Evolutionary conservation across 2,113 vertebrate species (phyloP), one percentile per base, ranked within the genome.

Genomic region (Phalacrocorax brasilianus): DNA sequence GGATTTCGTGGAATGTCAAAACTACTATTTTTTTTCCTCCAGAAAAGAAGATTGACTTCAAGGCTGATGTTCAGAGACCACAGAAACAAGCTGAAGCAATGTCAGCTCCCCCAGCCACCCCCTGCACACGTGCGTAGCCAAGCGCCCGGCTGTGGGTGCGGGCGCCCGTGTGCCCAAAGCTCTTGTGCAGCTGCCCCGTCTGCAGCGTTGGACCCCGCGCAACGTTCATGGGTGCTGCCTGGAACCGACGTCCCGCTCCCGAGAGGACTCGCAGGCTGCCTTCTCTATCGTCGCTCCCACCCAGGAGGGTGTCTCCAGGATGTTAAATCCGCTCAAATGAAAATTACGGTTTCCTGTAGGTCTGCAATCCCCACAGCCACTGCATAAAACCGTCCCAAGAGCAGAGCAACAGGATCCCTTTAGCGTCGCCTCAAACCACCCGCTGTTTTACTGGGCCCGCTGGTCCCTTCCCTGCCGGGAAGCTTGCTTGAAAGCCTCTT

Each of bases 1-100:
- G 96, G 96, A 91, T 93, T 97, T 95, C 96, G 96, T 97, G 97
- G 97, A 96, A 96, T 86, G 93, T 92, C 96, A 95, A 89, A 94
- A 93, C 93, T 76, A 95, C 75, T 44, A 75, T 96, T 93, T 97
- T 95, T 93, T 95, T 93, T 66, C 84, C 70, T 96, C 62, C 80
- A 97, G 91, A 89, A 94, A 68, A 88, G 88, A 93, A 71, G 61
- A 81, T 35, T 83, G 90, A 81, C 91, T 96, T 90, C 71, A 73
- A 87, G 93, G 91, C 94, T 61, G 87, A 33, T 59, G 87, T 70
- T n/a, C 28, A 67, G 61, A 79, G 80, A 77, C 68, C 76, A 27
- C 83, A 74, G 91, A 53, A 89, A 55, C 19, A 45, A 87, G 93
- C 33, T 28, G 83, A 66, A 35, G n/a, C 3, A 11, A 53, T 26